Evolutionary conservation across 2,797 vertebrate genomes (phyloP).

Genomic region (Kryptopterus vitreolus): DNA sequence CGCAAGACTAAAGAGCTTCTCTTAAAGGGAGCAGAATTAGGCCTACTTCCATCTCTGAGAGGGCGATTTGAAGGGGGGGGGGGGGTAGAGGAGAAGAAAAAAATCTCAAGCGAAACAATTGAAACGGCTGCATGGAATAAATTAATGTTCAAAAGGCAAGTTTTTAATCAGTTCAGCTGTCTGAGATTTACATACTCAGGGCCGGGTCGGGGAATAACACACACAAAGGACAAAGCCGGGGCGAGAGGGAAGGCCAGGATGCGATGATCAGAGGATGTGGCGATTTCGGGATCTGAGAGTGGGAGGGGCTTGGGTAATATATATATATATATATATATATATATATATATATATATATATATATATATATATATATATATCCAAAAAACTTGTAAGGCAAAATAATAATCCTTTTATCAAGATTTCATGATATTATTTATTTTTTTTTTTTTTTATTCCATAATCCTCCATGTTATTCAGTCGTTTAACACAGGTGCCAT

Average conservation of each 20-base stretch:
- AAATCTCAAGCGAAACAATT: slow-evolving; percentile 74
- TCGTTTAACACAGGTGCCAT: not conserved
- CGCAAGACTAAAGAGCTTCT: slow-evolving; percentile 87
- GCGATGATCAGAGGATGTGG: not conserved
- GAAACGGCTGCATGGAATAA: slow-evolving; percentile 71
- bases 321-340: too few species aligned
- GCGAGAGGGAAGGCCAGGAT: not conserved
- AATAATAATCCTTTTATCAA: too few species aligned
- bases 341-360: too few species aligned
- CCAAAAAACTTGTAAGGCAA: too few species aligned
- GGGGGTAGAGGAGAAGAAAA: slow-evolving; percentile 52
- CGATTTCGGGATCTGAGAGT: not conserved
- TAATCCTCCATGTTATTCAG: not conserved
- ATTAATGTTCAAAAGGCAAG: slow-evolving; percentile 75
- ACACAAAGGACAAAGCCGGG: slow-evolving; percentile 54
- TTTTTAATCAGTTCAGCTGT: slow-evolving; percentile 78
- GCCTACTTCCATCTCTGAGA: slow-evolving; percentile 80
- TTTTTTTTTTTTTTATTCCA: not conserved
- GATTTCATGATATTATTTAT: not conserved
- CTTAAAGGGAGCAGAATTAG: slow-evolving; percentile 85
- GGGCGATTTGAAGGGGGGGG: slow-evolving; percentile 46
- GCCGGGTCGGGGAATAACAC: slow-evolving; percentile 66
- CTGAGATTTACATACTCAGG: slow-evolving; percentile 63
- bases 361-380: too few species aligned
- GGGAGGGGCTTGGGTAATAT: not conserved